Evolutionary conservation across 2,797 vertebrate species (phyloP).

Genomic region (Pseudochaenichthys georgianus): DNA sequence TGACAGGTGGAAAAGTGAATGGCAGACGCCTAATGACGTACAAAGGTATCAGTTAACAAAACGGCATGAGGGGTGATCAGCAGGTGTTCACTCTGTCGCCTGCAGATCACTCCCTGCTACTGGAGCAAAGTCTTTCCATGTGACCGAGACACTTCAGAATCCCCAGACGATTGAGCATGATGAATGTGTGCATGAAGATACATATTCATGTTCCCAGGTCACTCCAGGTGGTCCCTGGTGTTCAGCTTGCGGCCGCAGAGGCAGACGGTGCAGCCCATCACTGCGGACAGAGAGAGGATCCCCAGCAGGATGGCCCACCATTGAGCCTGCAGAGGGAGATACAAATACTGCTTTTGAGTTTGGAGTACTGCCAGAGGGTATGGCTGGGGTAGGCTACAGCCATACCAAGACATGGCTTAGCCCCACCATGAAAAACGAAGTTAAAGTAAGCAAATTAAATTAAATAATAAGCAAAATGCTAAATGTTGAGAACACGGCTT

Average conservation of each 20-base stretch:
- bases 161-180: background rate
- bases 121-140: slow-evolving; percentile 9
- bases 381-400: no score
- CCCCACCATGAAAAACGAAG: no score
- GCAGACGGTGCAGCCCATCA: slow-evolving; percentile 84
- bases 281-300: slow-evolving; percentile 80
- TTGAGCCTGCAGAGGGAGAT: slow-evolving; percentile 70
- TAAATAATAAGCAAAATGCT: no score
- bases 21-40: slow-evolving; percentile 21
- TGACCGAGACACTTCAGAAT: background rate
- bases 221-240: slow-evolving; percentile 51
- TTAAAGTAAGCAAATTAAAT: no score
- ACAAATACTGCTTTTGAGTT: background rate
- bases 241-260: slow-evolving; percentile 79
- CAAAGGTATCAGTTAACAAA: slow-evolving; percentile 17
- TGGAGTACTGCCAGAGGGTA: background rate
- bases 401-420: no score
- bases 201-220: slow-evolving; percentile 14
- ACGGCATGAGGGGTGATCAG: background rate
- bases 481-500: no score
- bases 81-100: slow-evolving; percentile 17
- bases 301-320: slow-evolving; percentile 87
- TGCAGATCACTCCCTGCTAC: background rate
- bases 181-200: background rate
- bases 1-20: background rate